A percentile compares a stretch with the other conserved stretches of the same genome.
Conservation (phyloP, 2,797 vertebrate species). For the Spinus pinus region DNA sequence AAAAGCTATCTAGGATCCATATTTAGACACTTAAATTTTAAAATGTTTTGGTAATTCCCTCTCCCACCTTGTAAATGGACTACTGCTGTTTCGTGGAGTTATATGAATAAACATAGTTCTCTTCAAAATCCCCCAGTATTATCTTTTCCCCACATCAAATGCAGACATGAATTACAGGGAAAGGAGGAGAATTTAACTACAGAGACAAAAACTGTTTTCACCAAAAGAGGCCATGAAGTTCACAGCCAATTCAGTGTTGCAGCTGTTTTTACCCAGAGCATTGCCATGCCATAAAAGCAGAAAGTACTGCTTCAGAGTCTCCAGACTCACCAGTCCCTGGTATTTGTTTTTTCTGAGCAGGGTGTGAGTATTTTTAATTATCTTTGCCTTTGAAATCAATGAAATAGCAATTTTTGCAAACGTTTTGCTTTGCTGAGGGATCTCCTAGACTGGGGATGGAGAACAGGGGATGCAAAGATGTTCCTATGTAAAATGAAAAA, state of each 20-base stretch:
- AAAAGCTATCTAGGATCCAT: background rate
- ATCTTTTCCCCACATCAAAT: background rate
- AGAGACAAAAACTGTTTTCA: background rate
- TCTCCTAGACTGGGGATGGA: background rate
- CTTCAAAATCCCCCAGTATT: background rate
- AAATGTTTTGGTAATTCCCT: background rate
- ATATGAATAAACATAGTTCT: background rate
- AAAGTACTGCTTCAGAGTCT: background rate
- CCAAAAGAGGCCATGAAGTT: background rate
- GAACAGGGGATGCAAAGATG: accelerated
- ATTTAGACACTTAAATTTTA: background rate
- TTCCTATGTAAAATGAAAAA: background rate
- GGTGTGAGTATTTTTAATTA: background rate
- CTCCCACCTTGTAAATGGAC: background rate
- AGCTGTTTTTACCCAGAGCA: background rate
- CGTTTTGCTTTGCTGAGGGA: background rate
- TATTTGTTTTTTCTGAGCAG: background rate
- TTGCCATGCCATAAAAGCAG: background rate
- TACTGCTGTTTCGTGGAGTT: background rate
- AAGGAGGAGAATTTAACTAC: background rate
- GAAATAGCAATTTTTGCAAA: background rate
- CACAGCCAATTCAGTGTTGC: background rate
- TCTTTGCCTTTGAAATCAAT: background rate
- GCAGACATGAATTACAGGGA: background rate
- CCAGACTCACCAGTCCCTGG: background rate